Conservation (phyloP, 2,888 invertebrate genomes). For the Agrotis segetum region DNA sequence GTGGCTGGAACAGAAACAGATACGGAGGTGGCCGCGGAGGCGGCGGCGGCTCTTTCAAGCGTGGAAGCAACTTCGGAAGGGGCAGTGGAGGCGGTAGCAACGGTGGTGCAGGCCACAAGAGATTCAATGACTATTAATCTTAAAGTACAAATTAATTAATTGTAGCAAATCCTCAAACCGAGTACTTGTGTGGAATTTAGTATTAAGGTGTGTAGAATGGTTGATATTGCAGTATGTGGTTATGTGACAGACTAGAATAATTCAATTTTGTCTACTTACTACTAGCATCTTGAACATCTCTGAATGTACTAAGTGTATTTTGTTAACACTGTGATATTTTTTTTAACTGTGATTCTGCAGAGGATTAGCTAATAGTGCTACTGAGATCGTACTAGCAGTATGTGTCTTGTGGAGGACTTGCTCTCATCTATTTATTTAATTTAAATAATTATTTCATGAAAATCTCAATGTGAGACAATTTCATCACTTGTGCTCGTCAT, state of each 20-base stretch:
- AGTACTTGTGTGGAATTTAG: constrained; percentile 80
- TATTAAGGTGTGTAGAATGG: constrained; percentile 71
- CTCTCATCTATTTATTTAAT: constrained; percentile 65
- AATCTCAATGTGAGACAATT: constrained; percentile 46
- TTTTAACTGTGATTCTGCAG: constrained; percentile 81
- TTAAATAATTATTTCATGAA: constrained; percentile 57
- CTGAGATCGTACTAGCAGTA: constrained; percentile 58
- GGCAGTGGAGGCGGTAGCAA: constrained; percentile 77
- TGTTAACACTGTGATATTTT: constrained; percentile 88
- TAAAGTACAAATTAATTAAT: constrained; percentile 69
- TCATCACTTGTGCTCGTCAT: constrained; percentile 68
- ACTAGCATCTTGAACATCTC: constrained; percentile 64
- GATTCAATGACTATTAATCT: constrained; percentile 86
- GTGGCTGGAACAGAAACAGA: constrained; percentile 90
- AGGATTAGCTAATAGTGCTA: constrained; percentile 79
- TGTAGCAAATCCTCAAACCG: constrained; percentile 85
- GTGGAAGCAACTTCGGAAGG: constrained; percentile 86
- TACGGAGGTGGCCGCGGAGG: constrained; percentile 87
- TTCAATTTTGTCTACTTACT: constrained; percentile 62
- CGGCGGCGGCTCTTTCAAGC: constrained; percentile 85
- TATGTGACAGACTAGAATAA: constrained; percentile 72
- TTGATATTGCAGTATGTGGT: constrained; percentile 74
- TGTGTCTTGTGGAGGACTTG: constrained; percentile 66
- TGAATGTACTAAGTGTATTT: constrained; percentile 72
- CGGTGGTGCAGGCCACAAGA: constrained; percentile 83